phyloP scores from a whole-genome alignment of 2,888 invertebrate genomes.

The Acleris cristana region DNA sequence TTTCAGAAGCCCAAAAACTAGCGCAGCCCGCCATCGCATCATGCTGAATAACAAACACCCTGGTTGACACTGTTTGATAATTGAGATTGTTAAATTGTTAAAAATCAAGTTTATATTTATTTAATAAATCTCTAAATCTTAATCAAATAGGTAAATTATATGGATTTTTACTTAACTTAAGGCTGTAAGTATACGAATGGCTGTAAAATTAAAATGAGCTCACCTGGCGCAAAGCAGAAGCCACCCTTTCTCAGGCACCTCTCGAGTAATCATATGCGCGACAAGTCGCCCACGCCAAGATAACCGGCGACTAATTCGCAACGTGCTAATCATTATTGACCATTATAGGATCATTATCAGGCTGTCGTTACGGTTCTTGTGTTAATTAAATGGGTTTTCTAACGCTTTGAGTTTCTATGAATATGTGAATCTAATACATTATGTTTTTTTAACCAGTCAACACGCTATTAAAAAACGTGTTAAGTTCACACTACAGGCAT shows the following conservation, averaged over 20 bases:
- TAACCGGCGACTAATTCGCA: conserved; percentile 60
- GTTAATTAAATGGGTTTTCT: background rate
- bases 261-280: conserved; percentile 40
- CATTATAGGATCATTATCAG: conserved; percentile 51
- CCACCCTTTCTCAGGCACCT: background rate
- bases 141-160: too few relatives aligned
- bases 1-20: too few relatives aligned
- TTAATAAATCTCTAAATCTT: too few relatives aligned
- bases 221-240: background rate
- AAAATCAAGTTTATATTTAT: too few relatives aligned
- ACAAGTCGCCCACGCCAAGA: conserved; percentile 43
- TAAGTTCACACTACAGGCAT: too few relatives aligned
- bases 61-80: too few relatives aligned
- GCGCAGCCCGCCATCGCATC: too few relatives aligned
- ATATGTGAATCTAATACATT: background rate
- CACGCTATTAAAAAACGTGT: too few relatives aligned
- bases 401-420: background rate
- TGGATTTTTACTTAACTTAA: too few relatives aligned
- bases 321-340: conserved; percentile 55
- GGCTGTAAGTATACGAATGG: too few relatives aligned
- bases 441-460: background rate
- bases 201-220: background rate
- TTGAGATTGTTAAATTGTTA: too few relatives aligned
- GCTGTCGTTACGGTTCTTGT: conserved; percentile 15
- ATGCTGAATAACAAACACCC: too few relatives aligned